Evolutionary conservation across 2,113 vertebrate genomes (phyloP), one percentile per base, ranked within the genome.

Genomic region (Leuciscus idus): DNA sequence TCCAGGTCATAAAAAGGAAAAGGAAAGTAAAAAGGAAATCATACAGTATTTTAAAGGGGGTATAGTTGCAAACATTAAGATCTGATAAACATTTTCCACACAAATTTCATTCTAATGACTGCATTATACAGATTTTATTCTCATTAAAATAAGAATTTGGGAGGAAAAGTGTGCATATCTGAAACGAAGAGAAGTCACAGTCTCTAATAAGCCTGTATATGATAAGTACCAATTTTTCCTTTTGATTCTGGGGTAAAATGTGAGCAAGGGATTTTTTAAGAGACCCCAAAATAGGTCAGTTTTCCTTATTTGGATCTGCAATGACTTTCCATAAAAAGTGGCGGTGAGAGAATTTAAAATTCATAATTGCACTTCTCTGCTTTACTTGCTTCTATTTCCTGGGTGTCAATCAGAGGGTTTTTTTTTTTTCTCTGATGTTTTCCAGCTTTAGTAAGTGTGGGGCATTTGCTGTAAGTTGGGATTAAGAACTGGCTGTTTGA

Each of bases 401-500:
- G 62, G 39, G 13, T 68, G 80, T 70, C 80, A 82, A 82, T 82
- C 80, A 46, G n/a, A n/a, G 39, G 12, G 30, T 77, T 46, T 39
- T 6, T n/a, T 62, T 55, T n/a, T n/a, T 62, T 55, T n/a, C 74
- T 80, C 10, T 33, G 77, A 62, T 80, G 59, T 48, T 39, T 66
- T 81, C 7, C 26, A 70, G 62, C 61, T 82, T 82, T 50, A 70
- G 26, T 33, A 70, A 52, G 80, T 52, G 46, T 21, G 46, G 33
- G 82, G 66, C 82, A 26, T 74, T 72, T 57, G 30, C 48, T 83
- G 88, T 81, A 85, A 87, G 21, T 85, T 78, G 85, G 84, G 84
- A 89, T 89, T 87, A 61, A 12, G 74, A 87, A 61, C 88, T 77
- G 82, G 55, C 83, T 76, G 79, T 83, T 72, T 85, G 80, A 83